Base-by-base conservation (phyloP, 2,113 vertebrate species). In the Archilochus colubris region DNA sequence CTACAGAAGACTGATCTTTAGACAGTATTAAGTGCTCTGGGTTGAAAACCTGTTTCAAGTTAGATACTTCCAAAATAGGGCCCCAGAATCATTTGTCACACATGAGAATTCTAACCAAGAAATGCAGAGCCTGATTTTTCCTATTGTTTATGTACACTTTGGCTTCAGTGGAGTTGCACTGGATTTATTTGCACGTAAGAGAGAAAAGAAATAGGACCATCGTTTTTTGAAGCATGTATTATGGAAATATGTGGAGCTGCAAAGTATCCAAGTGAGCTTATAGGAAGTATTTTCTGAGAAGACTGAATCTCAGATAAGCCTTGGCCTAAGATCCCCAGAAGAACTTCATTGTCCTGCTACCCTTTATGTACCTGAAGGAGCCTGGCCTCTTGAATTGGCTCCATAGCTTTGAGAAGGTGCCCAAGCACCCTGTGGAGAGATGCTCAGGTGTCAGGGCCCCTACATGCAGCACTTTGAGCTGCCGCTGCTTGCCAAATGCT, bases 1-100 rank as follows among this genome's bases (percentile, higher is more conserved):
- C 73, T 94, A 25, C 63, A 82, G 74, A 93, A 94, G 81, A 82
- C 74, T 82, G 36, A 80, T 94, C 70, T 76, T 86, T 57, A 93
- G 92, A 54, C 57, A 77, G 30, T 30, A 88, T 72, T 84, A 92
- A 94, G 69, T 36, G 36, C 55, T 82, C 30, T 2, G 1, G 19
- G 88, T 89, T 69, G 79, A 91, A 95, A 95, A 94, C 69, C 94
- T 95, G 88, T 94, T 95, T 96, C 51, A 94, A 64, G 80, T 92
- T 95, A 94, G 82, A 57, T 83, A 44, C 50, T 86, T 91, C 66
- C 54, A 91, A 92, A 77, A 77, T 21, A 88, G 81, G 89, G 77
- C 79, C 82, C 46, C 93, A 93, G 74, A 88, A 86, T 88, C 23
- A 89, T 92, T 94, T 88, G 84, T 93, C 73, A 91, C 30, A 25